Base-by-base conservation (phyloP, 2,113 vertebrate species). In the Lophotis ruficrista region DNA sequence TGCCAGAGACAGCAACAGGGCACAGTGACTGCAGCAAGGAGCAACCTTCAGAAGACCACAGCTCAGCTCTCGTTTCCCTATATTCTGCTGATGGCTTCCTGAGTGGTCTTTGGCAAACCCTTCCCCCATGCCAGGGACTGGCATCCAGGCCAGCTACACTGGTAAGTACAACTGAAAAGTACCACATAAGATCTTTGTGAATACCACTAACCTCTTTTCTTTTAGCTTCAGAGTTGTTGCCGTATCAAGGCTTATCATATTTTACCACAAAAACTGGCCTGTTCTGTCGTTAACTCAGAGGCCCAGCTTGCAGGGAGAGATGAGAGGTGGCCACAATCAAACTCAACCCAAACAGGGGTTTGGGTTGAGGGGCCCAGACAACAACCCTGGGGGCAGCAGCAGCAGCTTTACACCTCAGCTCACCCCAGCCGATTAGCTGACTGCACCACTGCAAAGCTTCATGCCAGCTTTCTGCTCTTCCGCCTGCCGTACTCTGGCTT, bases 251-350 rank as follows among this genome's bases (percentile, higher is more conserved):
- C 17, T 85, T 76, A 72, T 14, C 25, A 19, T 1, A 1, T 45
- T 61, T 72, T 54, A 86, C 48, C 37, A 48, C 6, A 62, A 73
- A 56, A 85, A 6, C 21, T 38, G 54, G 13, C 33, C 31, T 16
- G 4, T 51, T 83, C 25, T 41, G 12, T 45, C 2, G 0, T n/a
- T 61, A 72, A 65, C 16, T 11, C 1, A 0, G 50, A 53, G 25
- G 14, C 23, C 25, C 35, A 86, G 21, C 31, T 22, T 57, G 9
- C 24, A 47, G 47, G 53, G 79, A 79, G 27, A 93, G 11, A 38
- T 2, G 21, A 78, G 61, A 23, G 18, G 18, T 38, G 20, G 37
- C 28, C 25, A 57, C 0, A 0, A 88, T 1, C 30, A 13, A 77
- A 90, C 6, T 30, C 22, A 69, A 80, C 12, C 41, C 56, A 35